Evolutionary conservation across 2,113 vertebrate species (phyloP), one percentile per base, ranked within the genome.

Genomic region (Petroica traversi): DNA sequence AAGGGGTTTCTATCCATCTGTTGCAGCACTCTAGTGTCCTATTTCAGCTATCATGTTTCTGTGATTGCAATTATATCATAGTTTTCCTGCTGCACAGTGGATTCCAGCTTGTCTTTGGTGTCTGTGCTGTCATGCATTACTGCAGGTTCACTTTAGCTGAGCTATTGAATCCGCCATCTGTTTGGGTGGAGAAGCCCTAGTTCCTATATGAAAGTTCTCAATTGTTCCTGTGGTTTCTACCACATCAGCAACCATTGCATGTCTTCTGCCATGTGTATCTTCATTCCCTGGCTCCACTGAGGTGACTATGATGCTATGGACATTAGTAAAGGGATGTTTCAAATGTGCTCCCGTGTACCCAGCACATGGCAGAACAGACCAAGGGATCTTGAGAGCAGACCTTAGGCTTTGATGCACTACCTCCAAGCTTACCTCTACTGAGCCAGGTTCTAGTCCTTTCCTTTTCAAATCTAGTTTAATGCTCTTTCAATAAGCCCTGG

Each of bases 241-340:
- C 3, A 20, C 22, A 43, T 36, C 54, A 74, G 9, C 13, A n/a
- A 33, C 2, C 1, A 23, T 40, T 40, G 16, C 0, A 2, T 33
- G 19, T 45, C 46, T 40, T 20, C 49, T 75, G 14, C 41, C 1
- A 0, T 11, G 1, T n/a, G 14, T 16, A 15, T 74, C 23, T 49
- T 23, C 5, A 8, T 36, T 19, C 57, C 5, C 4, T 34, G 2
- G 11, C 14, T 62, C 33, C 36, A 49, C 24, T 8, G 28, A 67
- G 8, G 23, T 38, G 19, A 9, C n/a, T 33, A 5, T 5, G 29
- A 31, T 19, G 7, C 28, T 43, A 4, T 3, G 10, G 7, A 6
- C 18, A 18, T 67, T 31, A 72, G 4, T 25, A 48, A 69, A 83
- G 9, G 6, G 26, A 22, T 12, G 14, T 38, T 68, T 59, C 28